Conservation (phyloP, 1,140 invertebrate genomes). For the Drosophila aff. region DNA sequence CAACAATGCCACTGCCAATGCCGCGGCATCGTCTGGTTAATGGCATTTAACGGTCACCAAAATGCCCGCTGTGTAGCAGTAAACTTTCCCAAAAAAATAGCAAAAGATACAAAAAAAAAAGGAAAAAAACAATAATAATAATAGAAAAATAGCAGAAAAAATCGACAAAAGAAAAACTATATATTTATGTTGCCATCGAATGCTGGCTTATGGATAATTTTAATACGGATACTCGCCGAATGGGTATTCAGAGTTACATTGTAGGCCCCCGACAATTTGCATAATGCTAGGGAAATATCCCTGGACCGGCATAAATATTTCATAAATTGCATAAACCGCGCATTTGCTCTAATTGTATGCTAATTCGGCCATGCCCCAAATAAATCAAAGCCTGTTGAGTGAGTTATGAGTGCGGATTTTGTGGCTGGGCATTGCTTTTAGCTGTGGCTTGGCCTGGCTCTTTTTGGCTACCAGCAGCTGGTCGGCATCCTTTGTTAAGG, state of each 20-base stretch:
- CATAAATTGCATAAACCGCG: slow-evolving; percentile 64
- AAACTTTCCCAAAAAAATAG: slow-evolving; percentile 73
- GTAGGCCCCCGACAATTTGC: slow-evolving; percentile 54
- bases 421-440: not conserved
- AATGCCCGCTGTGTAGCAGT: slow-evolving; percentile 77
- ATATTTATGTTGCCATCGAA: slow-evolving; percentile 48
- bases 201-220: slow-evolving; percentile 43
- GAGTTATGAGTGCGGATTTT: slow-evolving; percentile 60
- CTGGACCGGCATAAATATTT: slow-evolving; percentile 60
- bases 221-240: slow-evolving; percentile 32
- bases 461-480: slow-evolving; percentile 28
- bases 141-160: slow-evolving; percentile 30
- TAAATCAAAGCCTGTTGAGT: slow-evolving; percentile 69
- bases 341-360: slow-evolving; percentile 79
- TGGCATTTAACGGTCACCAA: slow-evolving; percentile 81
- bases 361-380: slow-evolving; percentile 67
- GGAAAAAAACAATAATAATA: slow-evolving; percentile 25
- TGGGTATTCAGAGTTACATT: slow-evolving; percentile 34
- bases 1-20: slow-evolving; percentile 75
- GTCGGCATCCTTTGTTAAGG: slow-evolving; percentile 63
- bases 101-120: slow-evolving; percentile 27
- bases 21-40: slow-evolving; percentile 76
- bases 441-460: not conserved
- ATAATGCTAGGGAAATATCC: slow-evolving; percentile 55
- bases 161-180: slow-evolving; percentile 30